A percentile compares a stretch with the other conserved stretches of the same genome.
phyloP scores from a whole-genome alignment of 2,797 vertebrate genomes.

The Emydoidea blandingii region DNA sequence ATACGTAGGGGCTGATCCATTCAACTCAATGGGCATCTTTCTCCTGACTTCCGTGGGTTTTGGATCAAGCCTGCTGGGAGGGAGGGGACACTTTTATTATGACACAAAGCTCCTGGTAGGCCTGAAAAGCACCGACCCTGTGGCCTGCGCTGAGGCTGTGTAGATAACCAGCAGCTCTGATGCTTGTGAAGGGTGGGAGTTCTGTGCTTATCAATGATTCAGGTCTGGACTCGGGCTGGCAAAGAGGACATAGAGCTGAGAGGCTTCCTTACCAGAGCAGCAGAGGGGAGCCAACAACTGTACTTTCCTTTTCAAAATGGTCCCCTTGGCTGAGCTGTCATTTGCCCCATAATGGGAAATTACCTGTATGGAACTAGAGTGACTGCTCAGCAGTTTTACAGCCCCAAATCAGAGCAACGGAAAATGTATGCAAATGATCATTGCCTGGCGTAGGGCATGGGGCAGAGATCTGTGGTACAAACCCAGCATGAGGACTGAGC shows the following conservation, averaged over 20 bases:
- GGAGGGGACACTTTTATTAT: neutral
- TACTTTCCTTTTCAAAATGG: neutral
- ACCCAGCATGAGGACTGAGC: neutral
- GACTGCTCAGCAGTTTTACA: neutral
- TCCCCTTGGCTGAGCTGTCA: neutral
- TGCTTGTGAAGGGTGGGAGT: neutral
- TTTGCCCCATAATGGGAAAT: neutral
- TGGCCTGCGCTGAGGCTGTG: neutral
- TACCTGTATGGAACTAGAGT: neutral
- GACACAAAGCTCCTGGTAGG: neutral
- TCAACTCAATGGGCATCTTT: neutral
- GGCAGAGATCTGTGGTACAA: neutral
- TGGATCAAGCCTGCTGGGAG: neutral
- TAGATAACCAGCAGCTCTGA: neutral
- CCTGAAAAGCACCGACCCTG: accelerated
- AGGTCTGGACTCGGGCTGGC: neutral
- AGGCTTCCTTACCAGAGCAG: neutral
- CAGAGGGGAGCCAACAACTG: neutral
- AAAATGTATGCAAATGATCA: neutral
- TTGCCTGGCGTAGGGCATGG: accelerated
- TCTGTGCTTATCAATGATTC: neutral
- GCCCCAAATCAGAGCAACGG: neutral
- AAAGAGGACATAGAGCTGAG: neutral
- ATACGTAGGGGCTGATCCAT: neutral
- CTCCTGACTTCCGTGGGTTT: neutral